phyloP scores from a whole-genome alignment of 2,888 invertebrate species.

The Caenorhabditis sp. region DNA sequence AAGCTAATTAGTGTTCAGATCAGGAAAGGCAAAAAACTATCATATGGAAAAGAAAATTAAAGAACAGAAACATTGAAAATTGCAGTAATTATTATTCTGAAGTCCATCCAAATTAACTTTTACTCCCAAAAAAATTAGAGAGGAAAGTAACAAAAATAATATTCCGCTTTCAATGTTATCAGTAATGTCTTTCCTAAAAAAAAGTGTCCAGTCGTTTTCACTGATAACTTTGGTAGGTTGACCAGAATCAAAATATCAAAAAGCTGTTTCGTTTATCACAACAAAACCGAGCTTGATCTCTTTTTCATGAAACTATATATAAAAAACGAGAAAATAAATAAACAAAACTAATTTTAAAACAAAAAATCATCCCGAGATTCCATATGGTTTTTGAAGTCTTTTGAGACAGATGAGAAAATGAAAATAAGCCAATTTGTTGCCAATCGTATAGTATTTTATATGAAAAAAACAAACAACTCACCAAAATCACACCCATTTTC shows the following conservation, averaged over 20 bases:
- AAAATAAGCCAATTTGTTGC: neutral
- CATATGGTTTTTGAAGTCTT: neutral
- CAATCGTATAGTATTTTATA: neutral
- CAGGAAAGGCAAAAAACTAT: neutral
- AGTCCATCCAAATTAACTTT: no score
- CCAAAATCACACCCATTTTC: conserved; percentile 40
- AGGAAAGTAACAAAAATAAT: neutral
- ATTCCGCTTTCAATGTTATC: neutral
- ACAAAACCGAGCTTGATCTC: no score
- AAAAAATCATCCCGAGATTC: neutral
- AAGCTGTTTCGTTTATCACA: no score
- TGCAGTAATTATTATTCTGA: no score
- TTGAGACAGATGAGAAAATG: neutral
- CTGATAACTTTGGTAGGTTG: neutral
- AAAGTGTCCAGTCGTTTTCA: neutral
- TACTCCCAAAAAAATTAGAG: no score
- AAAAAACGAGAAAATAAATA: no score
- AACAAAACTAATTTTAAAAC: neutral
- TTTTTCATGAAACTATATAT: no score
- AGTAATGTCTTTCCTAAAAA: neutral
- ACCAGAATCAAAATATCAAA: neutral
- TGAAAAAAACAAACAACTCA: conserved; percentile 6
- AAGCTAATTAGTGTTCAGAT: neutral
- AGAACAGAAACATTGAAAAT: no score
- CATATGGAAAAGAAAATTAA: no score